Evolutionary conservation across 1,140 invertebrate genomes (phyloP), one percentile per base, ranked within the genome.

Genomic region (Colletes latitarsis): DNA sequence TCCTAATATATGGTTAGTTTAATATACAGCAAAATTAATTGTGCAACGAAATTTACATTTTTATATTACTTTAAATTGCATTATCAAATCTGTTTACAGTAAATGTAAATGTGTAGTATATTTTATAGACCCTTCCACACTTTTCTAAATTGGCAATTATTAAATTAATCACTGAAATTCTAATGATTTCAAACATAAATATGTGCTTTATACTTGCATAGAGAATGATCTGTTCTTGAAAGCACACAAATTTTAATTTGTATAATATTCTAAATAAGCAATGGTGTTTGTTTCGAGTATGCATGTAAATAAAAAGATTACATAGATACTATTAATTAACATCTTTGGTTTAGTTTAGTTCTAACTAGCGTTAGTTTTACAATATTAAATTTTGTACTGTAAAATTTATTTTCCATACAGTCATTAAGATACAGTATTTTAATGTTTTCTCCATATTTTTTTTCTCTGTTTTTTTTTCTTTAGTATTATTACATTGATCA

Each of bases 231-330:
- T 5, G 21, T 77, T 77, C 66, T 67, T 17, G 14, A 17, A 46
- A 21, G 5, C n/a, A 41, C 55, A 15, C 6, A 57, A 39, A 70
- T 60, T 41, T 52, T 10, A 58, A 70, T 68, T 21, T 21, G 14
- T 57, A 46, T 67, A 9, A 41, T 49, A 41, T 39, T 3, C 10
- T 62, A 3, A 62, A n/a, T 15, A 77, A 77, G 19, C 5, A 52
- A 69, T 49, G 0, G 10, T 41, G 67, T 70, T 55, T 58, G 6
- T 49, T 80, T 58, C 8, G 58, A 75, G 12, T 74, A 60, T 41
- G 21, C 41, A 41, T 71, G 60, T 72, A 73, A 79, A 79, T 73
- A 63, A 55, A 74, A 12, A 72, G 1, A 21, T 5, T 8, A n/a
- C 8, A 39, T 39, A 53, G 49, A 4, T 39, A 30, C 8, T 21